Base-by-base conservation (phyloP, 2,888 invertebrate species). In the Stictocephala bisonia region DNA sequence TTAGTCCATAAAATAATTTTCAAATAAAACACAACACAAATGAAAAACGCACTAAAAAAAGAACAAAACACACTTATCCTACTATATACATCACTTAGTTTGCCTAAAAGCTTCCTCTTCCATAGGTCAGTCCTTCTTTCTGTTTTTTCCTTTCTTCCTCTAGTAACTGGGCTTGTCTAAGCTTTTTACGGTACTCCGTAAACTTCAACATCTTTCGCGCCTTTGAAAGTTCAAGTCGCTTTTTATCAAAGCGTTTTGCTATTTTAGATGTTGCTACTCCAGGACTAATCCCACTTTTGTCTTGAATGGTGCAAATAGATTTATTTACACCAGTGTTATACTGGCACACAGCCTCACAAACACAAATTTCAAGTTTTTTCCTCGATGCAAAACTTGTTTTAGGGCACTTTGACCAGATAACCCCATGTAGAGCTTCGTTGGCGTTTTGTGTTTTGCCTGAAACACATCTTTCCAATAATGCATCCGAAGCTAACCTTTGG, bases 331-430 rank as follows among this genome's bases (percentile, higher is more conserved):
- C 20, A 40, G 64, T 64, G 26, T 64, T 64, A 27, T 64, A 64
- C 22, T 41, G 64, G 41, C 64, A 41, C 7, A 40, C 41, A 41
- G 64, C 64, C 18, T 64, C 64, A 40, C 40, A 40, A 24, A 40
- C 40, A 24, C 64, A 20, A 15, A 64, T 24, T 18, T 64, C 64
- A 64, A 64, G 64, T 41, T 64, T 64, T 40, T 56, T 56, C 56
- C 56, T 56, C n/a, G 56, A 29, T 18, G 56, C 56, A 15, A 15
- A 56, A 29, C 29, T 41, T 1, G 41, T 40, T 41, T 64, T 64
- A 24, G 40, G 40, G 26, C 64, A 64, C 41, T 64, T 64, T 20
- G 64, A 64, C 64, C 64, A 64, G 3, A 64, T 64, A 41, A 64
- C 64, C 11, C 26, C 26, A 18, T 56, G 56, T 4, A 56, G 31